These are phyloP conservation scores for Caenorhabditis doughertyi DNA, from an alignment of 2,888 invertebrate species.

Conservation along the genomic window DNA sequence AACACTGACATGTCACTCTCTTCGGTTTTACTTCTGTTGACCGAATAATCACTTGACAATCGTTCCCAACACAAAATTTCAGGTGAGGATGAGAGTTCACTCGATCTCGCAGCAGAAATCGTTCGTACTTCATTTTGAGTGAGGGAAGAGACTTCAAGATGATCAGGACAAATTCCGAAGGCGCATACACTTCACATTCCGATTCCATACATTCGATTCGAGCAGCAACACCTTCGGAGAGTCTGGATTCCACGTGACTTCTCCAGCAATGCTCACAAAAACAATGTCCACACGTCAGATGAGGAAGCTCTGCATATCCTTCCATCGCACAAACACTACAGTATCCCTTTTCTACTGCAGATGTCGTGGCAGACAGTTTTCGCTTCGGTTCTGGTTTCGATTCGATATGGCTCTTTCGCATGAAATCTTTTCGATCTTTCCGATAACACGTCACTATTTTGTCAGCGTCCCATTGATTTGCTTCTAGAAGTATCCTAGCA, in stretches of 20 bases:
- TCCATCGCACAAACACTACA: constrained; percentile 68
- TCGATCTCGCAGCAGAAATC: constrained; percentile 96
- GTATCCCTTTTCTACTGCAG: constrained; percentile 30
- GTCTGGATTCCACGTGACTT: constrained; percentile 90
- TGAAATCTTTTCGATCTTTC: constrained; percentile 34
- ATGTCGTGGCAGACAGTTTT: constrained; percentile 20
- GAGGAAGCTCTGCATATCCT: constrained; percentile 41
- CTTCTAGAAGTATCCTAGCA: constrained; percentile 87
- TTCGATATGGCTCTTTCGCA: constrained; percentile 52
- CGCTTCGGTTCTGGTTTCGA: constrained; percentile 23
- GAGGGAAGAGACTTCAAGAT: constrained; percentile 61
- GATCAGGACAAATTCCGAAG: constrained; percentile 83
- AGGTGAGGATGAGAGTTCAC: constrained; percentile 88
- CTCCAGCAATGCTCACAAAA: constrained; percentile 98
- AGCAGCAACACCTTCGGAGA: constrained; percentile 83
- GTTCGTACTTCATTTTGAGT: constrained; percentile 89
- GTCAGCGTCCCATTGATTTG: constrained; percentile 92
- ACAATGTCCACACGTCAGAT: constrained; percentile 85
- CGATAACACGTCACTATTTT: constrained; percentile 39
- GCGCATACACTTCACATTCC: constrained; percentile 94
- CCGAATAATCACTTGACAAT: constrained; percentile 87
- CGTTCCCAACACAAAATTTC: constrained; percentile 95
- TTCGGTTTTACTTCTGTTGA: constrained; percentile 90
- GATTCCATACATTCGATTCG: constrained; percentile 98
- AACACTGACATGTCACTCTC: constrained; percentile 91